phyloP scores from a whole-genome alignment of 2,113 vertebrate species.

The Shinisaurus crocodilurus region DNA sequence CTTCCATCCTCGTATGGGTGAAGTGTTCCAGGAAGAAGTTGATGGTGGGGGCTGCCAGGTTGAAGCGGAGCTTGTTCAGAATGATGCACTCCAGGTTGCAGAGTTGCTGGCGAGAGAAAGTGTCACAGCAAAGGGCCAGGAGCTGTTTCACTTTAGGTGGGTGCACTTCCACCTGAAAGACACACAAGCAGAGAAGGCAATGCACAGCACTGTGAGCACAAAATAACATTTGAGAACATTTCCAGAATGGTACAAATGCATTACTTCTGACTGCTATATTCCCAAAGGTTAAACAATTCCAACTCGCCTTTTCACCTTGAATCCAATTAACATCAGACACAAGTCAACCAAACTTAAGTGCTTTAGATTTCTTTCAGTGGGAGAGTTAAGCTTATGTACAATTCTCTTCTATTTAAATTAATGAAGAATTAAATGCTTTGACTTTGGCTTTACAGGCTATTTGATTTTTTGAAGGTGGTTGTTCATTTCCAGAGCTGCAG shows the following conservation, averaged over 20 bases:
- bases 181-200: neutral
- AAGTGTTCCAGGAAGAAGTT: constrained; percentile 92
- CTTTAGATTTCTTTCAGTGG: neutral
- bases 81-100: constrained; percentile 92
- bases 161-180: constrained; percentile 87
- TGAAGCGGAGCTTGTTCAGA: constrained; percentile 86
- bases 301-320: neutral
- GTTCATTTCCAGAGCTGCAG: neutral
- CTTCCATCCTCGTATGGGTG: constrained; percentile 70
- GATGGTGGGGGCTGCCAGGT: constrained; percentile 86
- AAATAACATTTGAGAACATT: neutral
- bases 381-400: neutral
- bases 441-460: neutral
- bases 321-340: neutral
- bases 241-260: neutral
- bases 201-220: neutral
- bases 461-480: neutral
- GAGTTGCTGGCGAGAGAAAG: constrained; percentile 90
- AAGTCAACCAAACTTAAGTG: neutral
- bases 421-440: neutral
- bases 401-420: neutral
- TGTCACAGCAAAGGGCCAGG: constrained; percentile 86
- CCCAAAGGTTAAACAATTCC: neutral
- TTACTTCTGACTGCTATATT: neutral
- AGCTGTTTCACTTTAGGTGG: constrained; percentile 88